Evolutionary conservation across 2,888 invertebrate species (phyloP).

Genomic region (Lydus trimaculatus): DNA sequence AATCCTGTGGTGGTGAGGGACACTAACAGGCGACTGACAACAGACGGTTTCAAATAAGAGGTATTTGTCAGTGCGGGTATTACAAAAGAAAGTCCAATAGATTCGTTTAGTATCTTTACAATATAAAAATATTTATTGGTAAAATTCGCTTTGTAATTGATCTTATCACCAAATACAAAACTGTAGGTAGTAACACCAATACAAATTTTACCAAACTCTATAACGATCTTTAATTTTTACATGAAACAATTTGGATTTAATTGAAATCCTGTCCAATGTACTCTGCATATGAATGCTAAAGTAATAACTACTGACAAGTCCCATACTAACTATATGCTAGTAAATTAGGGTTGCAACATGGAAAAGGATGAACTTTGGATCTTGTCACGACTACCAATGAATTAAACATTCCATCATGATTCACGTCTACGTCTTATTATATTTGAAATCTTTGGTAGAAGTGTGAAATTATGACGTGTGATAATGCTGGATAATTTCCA

Average conservation of each 20-base stretch:
- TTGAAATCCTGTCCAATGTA: neutral
- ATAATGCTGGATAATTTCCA: neutral
- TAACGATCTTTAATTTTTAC: neutral
- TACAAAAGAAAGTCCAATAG: neutral
- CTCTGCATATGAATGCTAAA: neutral
- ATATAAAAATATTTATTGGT: too few relatives aligned
- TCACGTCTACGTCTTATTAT: neutral
- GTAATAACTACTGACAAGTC: neutral
- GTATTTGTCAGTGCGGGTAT: too few relatives aligned
- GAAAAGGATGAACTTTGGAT: neutral
- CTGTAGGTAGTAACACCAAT: neutral
- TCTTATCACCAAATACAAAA: neutral
- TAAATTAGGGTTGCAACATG: neutral
- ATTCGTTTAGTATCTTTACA: too few relatives aligned
- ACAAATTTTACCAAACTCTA: neutral
- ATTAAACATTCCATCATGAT: neutral
- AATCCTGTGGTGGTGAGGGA: neutral
- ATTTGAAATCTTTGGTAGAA: neutral
- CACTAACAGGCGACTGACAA: neutral
- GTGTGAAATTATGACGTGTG: neutral
- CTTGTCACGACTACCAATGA: neutral
- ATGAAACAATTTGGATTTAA: neutral
- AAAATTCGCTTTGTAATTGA: too few relatives aligned
- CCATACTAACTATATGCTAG: neutral
- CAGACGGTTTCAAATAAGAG: neutral